These are phyloP conservation scores for Monopis laevigella DNA, from an alignment of 2,888 invertebrate genomes.

Conservation along the genomic window DNA sequence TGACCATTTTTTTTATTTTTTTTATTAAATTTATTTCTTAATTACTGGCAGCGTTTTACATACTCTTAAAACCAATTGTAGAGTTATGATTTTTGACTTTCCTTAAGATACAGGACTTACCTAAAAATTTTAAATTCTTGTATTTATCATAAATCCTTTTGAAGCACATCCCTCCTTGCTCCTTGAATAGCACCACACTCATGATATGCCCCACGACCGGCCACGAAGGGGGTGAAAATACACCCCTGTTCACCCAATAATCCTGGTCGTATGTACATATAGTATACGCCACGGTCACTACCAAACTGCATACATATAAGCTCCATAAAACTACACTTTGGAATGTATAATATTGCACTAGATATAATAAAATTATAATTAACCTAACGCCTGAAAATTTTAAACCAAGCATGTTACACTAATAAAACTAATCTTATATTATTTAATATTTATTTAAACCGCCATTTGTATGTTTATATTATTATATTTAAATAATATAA, in stretches of 20 bases:
- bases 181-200: conserved; percentile 45
- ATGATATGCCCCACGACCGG: conserved; percentile 53
- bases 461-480: too few relatives aligned
- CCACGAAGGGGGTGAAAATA: conserved; percentile 48
- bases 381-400: conserved; percentile 34
- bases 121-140: conserved; percentile 41
- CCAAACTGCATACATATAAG: conserved; percentile 33
- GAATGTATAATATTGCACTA: conserved; percentile 39
- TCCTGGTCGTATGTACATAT: conserved; percentile 52
- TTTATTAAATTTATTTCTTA: too few relatives aligned
- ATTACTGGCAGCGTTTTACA: too few relatives aligned
- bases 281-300: conserved; percentile 28
- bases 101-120: too few relatives aligned
- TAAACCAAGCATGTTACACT: conserved; percentile 48
- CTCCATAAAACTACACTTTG: conserved; percentile 21
- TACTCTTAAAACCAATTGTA: too few relatives aligned
- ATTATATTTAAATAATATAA: too few relatives aligned
- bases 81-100: too few relatives aligned
- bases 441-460: not conserved
- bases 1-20: too few relatives aligned
- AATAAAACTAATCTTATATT: not conserved
- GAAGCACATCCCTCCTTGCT: conserved; percentile 55
- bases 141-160: conserved; percentile 50
- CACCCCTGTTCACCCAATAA: conserved; percentile 45
- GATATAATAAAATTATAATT: conserved; percentile 34